Evolutionary conservation across 2,113 vertebrate genomes (phyloP), one percentile per base, ranked within the genome.

Genomic region (Emydocephalus ijimae): DNA sequence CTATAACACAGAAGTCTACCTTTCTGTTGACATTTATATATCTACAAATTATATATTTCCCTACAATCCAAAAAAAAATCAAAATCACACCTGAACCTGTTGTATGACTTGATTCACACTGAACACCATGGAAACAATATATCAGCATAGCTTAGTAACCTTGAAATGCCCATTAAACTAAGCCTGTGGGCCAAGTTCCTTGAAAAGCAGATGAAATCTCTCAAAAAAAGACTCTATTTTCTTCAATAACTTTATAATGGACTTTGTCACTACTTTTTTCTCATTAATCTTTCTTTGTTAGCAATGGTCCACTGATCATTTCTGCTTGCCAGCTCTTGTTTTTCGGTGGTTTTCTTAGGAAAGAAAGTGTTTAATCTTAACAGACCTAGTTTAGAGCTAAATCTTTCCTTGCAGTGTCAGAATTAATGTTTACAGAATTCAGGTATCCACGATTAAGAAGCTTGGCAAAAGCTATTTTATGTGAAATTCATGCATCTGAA

Each of bases 31-130:
- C 85, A 91, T 64, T 10, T 93, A 88, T 96, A 99, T 98, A 98
- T 99, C 96, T 98, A 95, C 98, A 99, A 21, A 52, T 94, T 92
- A 98, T 89, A 93, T 98, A 93, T 99, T 97, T 90, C 98, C 97
- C 0, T 97, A 97, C 95, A 98, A 99, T 3, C 98, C 98, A 0
- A 95, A 95, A 0, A 39, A 98, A 98, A 99, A 93, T 98, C 99
- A 94, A 5, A 96, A 12, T 98, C 98, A 3, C 98, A 99, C 91
- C 86, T 97, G 92, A 98, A 95, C 8, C 96, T 86, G 97, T 98
- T 15, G 96, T 94, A 0, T 10, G 57, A 20, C 91, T 94, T 91
- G 97, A 94, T 90, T 98, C 96, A 96, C 98, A 99, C 81, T 96
- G 91, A 86, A 98, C 98, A 0, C 98, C 98, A 3, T 97, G 96